A percentile compares a stretch with the other conserved stretches of the same genome.
These are phyloP conservation scores for Acrobasis repandana DNA, from an alignment of 2,888 invertebrate genomes.

Conservation along the genomic window DNA sequence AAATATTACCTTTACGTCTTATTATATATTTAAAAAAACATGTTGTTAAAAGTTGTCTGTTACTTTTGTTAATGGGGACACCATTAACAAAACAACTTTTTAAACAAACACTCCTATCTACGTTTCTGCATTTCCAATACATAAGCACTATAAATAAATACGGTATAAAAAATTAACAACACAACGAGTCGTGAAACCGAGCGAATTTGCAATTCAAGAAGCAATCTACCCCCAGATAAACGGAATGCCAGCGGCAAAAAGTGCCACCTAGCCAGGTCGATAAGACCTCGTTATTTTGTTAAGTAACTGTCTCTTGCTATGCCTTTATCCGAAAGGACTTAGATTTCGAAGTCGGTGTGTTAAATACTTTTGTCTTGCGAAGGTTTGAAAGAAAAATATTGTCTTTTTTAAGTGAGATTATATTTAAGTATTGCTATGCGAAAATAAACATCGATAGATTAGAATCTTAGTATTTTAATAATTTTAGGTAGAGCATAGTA, in stretches of 20 bases:
- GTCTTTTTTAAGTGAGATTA: too few species aligned
- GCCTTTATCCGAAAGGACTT: not conserved
- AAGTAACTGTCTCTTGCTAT: constrained; percentile 9
- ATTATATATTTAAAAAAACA: too few species aligned
- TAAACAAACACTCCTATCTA: not conserved
- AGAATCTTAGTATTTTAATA: too few species aligned
- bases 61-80: too few species aligned
- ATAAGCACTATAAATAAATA: not conserved
- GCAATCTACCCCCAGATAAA: constrained; percentile 44
- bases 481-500: too few species aligned
- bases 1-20: too few species aligned
- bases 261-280: constrained; percentile 28
- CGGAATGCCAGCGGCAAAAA: constrained; percentile 37
- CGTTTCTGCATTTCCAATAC: not conserved
- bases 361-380: not conserved
- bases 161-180: constrained; percentile 38
- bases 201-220: constrained; percentile 64
- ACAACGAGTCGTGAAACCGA: constrained; percentile 38
- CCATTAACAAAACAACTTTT: not conserved
- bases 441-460: too few species aligned
- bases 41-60: too few species aligned
- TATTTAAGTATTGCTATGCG: too few species aligned
- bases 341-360: not conserved
- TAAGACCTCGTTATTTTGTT: constrained; percentile 18
- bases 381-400: not conserved